Percentiles rank a stretch among this genome's conserved stretches.
phyloP scores from a whole-genome alignment of 1,140 invertebrate genomes.

The Bombus superbus region DNA sequence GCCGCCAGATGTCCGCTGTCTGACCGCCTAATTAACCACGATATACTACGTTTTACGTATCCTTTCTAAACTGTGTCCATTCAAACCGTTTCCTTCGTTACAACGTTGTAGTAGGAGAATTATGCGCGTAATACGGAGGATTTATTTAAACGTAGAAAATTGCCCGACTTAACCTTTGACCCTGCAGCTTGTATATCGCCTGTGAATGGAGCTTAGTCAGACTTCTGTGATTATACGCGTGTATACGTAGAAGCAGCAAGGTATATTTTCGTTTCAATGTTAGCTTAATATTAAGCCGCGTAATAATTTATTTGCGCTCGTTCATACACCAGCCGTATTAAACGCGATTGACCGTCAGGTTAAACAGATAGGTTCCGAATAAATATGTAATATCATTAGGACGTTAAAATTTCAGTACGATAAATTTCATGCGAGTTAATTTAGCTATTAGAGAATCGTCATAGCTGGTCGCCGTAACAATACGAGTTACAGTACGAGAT shows the following conservation, averaged over 20 bases:
- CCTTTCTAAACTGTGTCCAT: not conserved
- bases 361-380: not conserved
- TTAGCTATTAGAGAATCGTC: not conserved
- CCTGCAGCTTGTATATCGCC: not conserved
- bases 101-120: not conserved
- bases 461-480: not conserved
- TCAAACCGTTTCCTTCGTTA: not conserved
- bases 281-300: not conserved
- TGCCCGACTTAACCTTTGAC: not conserved
- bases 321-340: not conserved
- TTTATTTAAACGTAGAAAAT: not conserved
- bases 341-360: not conserved
- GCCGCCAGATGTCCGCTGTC: conserved; percentile 27
- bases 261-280: conserved; percentile 4
- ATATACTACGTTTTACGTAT: not conserved
- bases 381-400: not conserved
- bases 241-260: too few species aligned
- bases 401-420: not conserved
- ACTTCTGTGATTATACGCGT: not conserved
- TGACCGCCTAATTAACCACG: conserved; percentile 30
- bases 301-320: not conserved
- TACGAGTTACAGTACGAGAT: not conserved
- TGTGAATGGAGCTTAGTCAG: not conserved
- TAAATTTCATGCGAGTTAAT: not conserved
- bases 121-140: not conserved